phyloP scores from a whole-genome alignment of 2,888 invertebrate genomes.

The Drosophila mimica region DNA sequence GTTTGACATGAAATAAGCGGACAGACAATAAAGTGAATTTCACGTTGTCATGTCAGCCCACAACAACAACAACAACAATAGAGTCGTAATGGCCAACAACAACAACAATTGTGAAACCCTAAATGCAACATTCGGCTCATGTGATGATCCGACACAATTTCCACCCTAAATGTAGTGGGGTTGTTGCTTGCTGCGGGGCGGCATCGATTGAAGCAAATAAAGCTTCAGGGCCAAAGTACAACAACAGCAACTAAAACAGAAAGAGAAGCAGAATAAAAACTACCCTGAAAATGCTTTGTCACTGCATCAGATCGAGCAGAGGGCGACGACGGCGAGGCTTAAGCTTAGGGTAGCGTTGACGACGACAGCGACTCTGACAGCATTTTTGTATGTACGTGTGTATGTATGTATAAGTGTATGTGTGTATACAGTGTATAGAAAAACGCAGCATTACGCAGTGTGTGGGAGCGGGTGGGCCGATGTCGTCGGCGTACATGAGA shows the following conservation, averaged over 20 bases:
- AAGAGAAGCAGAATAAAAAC: slow-evolving; percentile 45
- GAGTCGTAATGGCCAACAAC: slow-evolving; percentile 27
- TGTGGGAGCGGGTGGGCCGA: slow-evolving; percentile 18
- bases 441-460: slow-evolving; percentile 6
- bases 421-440: background rate
- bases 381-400: slow-evolving; percentile 6
- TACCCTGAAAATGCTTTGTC: slow-evolving; percentile 57
- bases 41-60: slow-evolving; percentile 75
- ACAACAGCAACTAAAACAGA: slow-evolving; percentile 36
- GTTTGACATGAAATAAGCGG: slow-evolving; percentile 73
- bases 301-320: slow-evolving; percentile 53
- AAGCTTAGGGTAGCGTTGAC: slow-evolving; percentile 40
- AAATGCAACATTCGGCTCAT: slow-evolving; percentile 54
- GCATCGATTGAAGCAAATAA: slow-evolving; percentile 77
- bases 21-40: slow-evolving; percentile 76
- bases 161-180: slow-evolving; percentile 68
- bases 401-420: background rate
- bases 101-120: slow-evolving; percentile 71
- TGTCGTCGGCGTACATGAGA: slow-evolving; percentile 40
- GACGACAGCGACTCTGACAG: slow-evolving; percentile 21
- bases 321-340: slow-evolving; percentile 32
- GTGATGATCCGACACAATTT: slow-evolving; percentile 72
- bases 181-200: slow-evolving; percentile 45
- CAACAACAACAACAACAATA: slow-evolving; percentile 40
- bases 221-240: slow-evolving; percentile 76